Conservation (phyloP, 1,140 invertebrate species). For the Aphis craccivora region DNA sequence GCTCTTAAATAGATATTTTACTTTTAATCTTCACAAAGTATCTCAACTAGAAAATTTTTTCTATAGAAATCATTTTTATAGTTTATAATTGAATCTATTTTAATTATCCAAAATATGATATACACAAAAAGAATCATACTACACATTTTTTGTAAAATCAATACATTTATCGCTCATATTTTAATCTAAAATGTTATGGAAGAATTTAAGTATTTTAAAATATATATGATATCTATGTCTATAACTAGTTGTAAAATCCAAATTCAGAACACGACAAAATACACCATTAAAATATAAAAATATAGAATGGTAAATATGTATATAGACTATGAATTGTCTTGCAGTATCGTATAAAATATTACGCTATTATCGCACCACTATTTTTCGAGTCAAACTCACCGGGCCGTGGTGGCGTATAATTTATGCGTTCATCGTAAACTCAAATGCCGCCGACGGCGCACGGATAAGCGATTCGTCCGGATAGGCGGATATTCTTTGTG, state of each 20-base stretch:
- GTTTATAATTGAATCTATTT: too few species aligned
- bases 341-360: background rate
- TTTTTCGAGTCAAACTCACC: background rate
- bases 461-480: background rate
- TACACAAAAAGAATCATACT: too few species aligned
- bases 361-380: background rate
- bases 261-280: background rate
- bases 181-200: too few species aligned
- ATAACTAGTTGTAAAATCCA: background rate
- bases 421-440: background rate
- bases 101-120: too few species aligned
- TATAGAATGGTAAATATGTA: background rate
- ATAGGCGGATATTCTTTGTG: background rate
- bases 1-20: too few species aligned
- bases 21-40: too few species aligned
- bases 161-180: too few species aligned
- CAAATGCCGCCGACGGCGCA: background rate
- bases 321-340: background rate
- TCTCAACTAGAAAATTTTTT: too few species aligned
- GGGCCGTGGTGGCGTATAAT: background rate
- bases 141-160: too few species aligned
- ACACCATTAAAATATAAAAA: background rate
- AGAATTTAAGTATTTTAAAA: too few species aligned
- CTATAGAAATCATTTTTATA: too few species aligned
- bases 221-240: background rate